Evolutionary conservation across 2,113 vertebrate genomes (phyloP), one percentile per base, ranked within the genome.

Genomic region (Corapipo altera): DNA sequence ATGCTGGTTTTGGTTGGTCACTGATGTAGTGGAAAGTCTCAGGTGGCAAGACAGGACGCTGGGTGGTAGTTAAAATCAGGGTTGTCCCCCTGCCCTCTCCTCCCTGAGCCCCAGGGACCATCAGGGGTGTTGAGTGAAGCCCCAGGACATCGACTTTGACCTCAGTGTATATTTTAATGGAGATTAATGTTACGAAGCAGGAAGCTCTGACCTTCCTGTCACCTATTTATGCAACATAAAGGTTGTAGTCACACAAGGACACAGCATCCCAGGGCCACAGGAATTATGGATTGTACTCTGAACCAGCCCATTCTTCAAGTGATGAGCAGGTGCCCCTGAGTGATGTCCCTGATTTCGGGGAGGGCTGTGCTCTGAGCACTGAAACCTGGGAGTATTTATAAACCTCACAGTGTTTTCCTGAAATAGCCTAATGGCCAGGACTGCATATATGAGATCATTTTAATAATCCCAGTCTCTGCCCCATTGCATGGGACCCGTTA

Each of bases 151-250:
- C 14, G 51, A 3, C 55, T 58, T 37, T 62, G 65, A n/a, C 43
- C 66, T 59, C 0, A 0, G 13, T 2, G 0, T 9, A 2, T 21
- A 0, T 26, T 72, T 39, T 15, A 28, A 1, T 32, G 49, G 37
- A 33, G 35, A 18, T 35, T 59, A 26, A 54, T 1, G 4, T 46
- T 13, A 1, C 0, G 4, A 12, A 81, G 37, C 65, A 74, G 84
- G 67, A 49, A 66, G 51, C 30, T 67, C 70, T 81, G 66, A 43
- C 33, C 43, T 85, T 82, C 8, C 39, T 67, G 35, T 39, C 41
- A 11, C 8, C 74, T 85, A 15, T 78, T 71, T 37, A 4, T 3
- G 3, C 52, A 8, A 5, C 16, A 5, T 27, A 32, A 49, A 59
- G 46, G 39, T 10, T 48, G 72, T 33, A 39, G 43, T 52, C 55